Conservation (phyloP, 92 coral and sea anemone species). For the Paramuricea clavata region DNA sequence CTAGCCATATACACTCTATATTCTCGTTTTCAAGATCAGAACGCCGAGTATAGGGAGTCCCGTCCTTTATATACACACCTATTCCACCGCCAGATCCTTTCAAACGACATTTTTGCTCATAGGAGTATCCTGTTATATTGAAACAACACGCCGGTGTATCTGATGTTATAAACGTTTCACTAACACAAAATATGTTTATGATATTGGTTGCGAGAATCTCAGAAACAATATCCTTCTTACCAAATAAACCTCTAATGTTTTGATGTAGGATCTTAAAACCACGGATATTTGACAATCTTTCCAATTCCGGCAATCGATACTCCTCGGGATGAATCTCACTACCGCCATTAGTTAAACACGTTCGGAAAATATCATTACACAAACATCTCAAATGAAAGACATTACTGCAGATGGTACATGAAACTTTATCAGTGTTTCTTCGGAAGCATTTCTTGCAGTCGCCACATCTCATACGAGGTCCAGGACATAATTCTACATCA, state of each 20-base stretch:
- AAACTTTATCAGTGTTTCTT: neutral
- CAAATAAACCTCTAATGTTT: neutral
- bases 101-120: neutral
- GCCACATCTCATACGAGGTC: neutral
- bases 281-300: neutral
- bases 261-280: neutral
- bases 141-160: neutral
- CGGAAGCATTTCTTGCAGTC: neutral
- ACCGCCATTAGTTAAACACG: neutral
- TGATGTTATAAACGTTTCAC: neutral
- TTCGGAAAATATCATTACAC: neutral
- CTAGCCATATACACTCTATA: constrained; percentile 12
- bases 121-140: neutral
- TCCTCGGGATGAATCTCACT: neutral
- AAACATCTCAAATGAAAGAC: neutral
- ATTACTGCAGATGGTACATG: neutral
- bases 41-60: neutral
- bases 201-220: constrained; percentile 1
- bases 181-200: neutral
- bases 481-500: neutral
- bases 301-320: neutral
- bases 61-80: neutral
- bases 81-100: constrained; percentile 12
- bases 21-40: neutral
- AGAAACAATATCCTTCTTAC: constrained; percentile 25